Base-by-base conservation (phyloP, 2,797 vertebrate genomes). In the Setipinna tenuifilis region DNA sequence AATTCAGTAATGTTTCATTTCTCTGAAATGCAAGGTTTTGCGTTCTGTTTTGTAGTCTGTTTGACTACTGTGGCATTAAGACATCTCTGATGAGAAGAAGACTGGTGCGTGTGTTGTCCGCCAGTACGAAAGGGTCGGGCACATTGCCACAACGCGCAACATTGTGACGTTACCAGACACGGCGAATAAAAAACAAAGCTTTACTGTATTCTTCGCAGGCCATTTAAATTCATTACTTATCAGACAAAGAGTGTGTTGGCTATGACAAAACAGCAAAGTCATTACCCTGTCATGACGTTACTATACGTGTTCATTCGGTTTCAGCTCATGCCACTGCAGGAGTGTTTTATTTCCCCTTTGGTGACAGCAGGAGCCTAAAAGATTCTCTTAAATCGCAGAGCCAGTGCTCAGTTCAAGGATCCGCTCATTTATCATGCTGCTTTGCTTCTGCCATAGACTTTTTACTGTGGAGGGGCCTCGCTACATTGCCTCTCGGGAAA, bases 371-470 rank as follows among this genome's bases (percentile, higher is more conserved):
- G 68, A 87, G 71, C 44, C 41, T 82, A 75, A 48, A 23, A 54
- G 44, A 28, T 65, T 83, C 54, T 78, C 78, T 80, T 85, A 80
- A 46, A 82, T 71, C 57, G 16, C 3, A 41, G 3, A 80, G 54
- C 71, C 81, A 83, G 28, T 46, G 82, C 59, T 6, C 23, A 35
- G 48, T 44, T 83, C 50, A 50, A 71, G 62, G 82, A 54, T 9
- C 75, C 46, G 16, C 54, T 87, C 83, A 75, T 81, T 88, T 48
- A 57, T 89, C 83, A 78, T 17, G 17, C 16, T 41, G 71, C 28
- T 17, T 35, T 35, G 28, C 71, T 21, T 17, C 17, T 44, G 31
- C 71, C 35, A 44, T 78, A 84, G 57, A 80, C 28, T 82, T 83
- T 83, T 85, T 81, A 50, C 62, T 71, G 81, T 82, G 25, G 46